Conservation (phyloP, 2,113 vertebrate species). For the Acanthochromis polyacanthus region DNA sequence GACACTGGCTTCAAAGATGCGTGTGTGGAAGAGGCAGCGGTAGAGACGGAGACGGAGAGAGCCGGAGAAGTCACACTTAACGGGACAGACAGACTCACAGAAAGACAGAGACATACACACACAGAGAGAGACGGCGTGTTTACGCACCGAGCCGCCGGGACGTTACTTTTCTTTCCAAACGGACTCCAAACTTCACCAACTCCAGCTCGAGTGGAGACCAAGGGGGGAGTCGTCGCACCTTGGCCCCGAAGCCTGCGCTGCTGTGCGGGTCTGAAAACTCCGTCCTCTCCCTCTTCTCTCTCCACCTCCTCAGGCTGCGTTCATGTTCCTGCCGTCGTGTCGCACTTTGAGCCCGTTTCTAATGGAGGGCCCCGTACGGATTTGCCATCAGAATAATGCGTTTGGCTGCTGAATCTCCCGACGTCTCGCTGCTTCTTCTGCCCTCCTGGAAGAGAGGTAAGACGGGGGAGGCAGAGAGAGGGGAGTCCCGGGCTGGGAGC, state of each 20-base stretch:
- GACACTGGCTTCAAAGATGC: slow-evolving; percentile 81
- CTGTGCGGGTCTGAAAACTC: slow-evolving; percentile 41
- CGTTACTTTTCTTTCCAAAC: slow-evolving; percentile 14
- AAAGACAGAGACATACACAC: slow-evolving; percentile 6
- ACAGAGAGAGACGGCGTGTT: slow-evolving; percentile 9
- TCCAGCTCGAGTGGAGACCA: not conserved
- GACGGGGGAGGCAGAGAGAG: slow-evolving; percentile 42
- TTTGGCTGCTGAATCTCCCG: slow-evolving; percentile 71
- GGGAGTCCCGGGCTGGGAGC: slow-evolving; percentile 11
- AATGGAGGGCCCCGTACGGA: slow-evolving; percentile 88
- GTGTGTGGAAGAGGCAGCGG: slow-evolving; percentile 71
- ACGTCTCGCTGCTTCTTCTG: slow-evolving; percentile 72
- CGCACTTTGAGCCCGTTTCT: slow-evolving; percentile 77
- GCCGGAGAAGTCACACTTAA: slow-evolving; percentile 30
- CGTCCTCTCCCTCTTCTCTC: not conserved
- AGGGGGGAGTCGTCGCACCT: slow-evolving; percentile 63
- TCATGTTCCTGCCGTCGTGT: slow-evolving; percentile 50
- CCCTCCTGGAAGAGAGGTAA: slow-evolving; percentile 84
- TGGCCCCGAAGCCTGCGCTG: slow-evolving; percentile 44
- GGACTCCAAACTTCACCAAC: slow-evolving; percentile 42
- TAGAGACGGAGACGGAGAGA: slow-evolving; percentile 51
- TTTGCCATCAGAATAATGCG: slow-evolving; percentile 80
- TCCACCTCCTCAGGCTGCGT: slow-evolving; percentile 45
- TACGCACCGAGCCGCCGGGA: slow-evolving; percentile 8
- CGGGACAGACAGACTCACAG: slow-evolving; percentile 9